A percentile compares a stretch with the other conserved stretches of the same genome.
Evolutionary conservation across 2,888 invertebrate species (phyloP).

Genomic region (Peribatodes rhomboidaria): DNA sequence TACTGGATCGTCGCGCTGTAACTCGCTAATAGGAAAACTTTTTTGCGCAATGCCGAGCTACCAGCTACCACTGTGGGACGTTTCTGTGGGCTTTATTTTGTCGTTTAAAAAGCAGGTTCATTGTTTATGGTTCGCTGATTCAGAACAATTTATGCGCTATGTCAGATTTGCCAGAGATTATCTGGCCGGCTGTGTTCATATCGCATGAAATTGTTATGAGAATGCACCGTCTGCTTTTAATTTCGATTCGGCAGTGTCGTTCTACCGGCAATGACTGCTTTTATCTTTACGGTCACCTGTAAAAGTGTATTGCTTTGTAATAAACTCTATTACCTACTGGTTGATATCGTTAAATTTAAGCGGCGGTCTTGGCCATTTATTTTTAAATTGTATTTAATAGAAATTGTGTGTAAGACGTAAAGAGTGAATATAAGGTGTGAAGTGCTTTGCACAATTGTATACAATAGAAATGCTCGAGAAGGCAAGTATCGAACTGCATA

Average conservation of each 20-base stretch:
- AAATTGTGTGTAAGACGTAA: not conserved
- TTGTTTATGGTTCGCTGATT: constrained; percentile 55
- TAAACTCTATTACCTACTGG: constrained; percentile 41
- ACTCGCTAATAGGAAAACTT: constrained; percentile 69
- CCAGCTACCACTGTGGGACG: constrained; percentile 49
- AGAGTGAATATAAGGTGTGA: too few species aligned
- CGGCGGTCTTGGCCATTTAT: constrained; percentile 17
- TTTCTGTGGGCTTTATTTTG: constrained; percentile 47
- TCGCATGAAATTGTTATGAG: constrained; percentile 61
- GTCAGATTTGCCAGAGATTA: constrained; percentile 58
- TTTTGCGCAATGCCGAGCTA: constrained; percentile 62
- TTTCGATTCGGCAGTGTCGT: constrained; percentile 49
- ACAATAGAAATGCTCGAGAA: constrained; percentile 4
- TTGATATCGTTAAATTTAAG: constrained; percentile 38
- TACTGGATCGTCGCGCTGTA: constrained; percentile 58
- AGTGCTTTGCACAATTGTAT: not conserved
- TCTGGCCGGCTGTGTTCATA: constrained; percentile 52
- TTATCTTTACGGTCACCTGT: constrained; percentile 47
- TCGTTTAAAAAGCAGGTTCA: constrained; percentile 50
- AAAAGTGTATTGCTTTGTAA: constrained; percentile 47
- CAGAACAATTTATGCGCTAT: constrained; percentile 55
- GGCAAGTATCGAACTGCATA: constrained; percentile 9
- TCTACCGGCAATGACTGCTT: constrained; percentile 41
- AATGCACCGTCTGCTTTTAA: constrained; percentile 52
- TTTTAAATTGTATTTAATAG: constrained; percentile 11